Evolutionary conservation across 2,113 vertebrate genomes (phyloP).

Genomic region (Ploceus nigricollis): DNA sequence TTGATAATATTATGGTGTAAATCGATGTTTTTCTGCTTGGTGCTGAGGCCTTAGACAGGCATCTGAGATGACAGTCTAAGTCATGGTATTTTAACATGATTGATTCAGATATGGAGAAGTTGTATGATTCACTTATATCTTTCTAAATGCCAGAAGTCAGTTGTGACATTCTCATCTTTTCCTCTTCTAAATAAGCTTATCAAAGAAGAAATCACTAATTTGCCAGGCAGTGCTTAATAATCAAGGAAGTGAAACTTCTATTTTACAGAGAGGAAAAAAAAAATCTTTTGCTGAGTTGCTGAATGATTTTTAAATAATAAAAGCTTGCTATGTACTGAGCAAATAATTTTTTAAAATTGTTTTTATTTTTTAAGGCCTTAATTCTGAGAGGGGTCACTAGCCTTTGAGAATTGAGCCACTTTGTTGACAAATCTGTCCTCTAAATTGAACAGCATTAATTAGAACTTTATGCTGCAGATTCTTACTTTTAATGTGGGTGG

Average conservation of each 20-base stretch:
- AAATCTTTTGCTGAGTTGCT: slow-evolving; percentile 46
- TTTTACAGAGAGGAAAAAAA: not conserved
- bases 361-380: slow-evolving; percentile 43
- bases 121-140: slow-evolving; percentile 16
- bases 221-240: slow-evolving; percentile 21
- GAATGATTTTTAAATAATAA: slow-evolving; percentile 58
- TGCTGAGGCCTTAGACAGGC: not conserved
- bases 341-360: not conserved
- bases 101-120: not conserved
- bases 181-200: slow-evolving; percentile 44
- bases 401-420: slow-evolving; percentile 64
- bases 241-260: slow-evolving; percentile 54
- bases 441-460: slow-evolving; percentile 64
- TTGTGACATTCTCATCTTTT: slow-evolving; percentile 23
- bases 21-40: not conserved
- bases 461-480: slow-evolving; percentile 41
- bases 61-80: not conserved
- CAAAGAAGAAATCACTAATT: slow-evolving; percentile 51
- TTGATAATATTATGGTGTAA: not conserved
- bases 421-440: slow-evolving; percentile 65
- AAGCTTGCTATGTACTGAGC: slow-evolving; percentile 35
- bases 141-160: not conserved
- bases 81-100: slow-evolving; percentile 11
- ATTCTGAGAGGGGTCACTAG: slow-evolving; percentile 54
- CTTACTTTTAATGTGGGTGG: slow-evolving; percentile 56